phyloP scores from a whole-genome alignment of 2,888 invertebrate species.

The Spilarctia lutea region DNA sequence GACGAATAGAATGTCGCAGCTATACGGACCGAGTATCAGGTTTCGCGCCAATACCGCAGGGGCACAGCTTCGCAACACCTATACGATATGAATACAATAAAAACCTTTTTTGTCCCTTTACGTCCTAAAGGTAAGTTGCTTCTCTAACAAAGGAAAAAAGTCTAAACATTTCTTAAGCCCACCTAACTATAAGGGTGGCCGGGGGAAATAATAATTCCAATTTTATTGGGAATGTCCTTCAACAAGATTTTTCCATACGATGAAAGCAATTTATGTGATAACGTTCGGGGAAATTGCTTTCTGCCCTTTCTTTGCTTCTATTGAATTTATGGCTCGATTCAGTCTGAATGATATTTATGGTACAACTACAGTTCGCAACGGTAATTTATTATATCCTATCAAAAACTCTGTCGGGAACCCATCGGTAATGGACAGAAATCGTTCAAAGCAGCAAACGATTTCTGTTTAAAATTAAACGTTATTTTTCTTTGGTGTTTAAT shows the following conservation, averaged over 20 bases:
- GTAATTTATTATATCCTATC: constrained; percentile 55
- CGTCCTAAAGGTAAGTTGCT: constrained; percentile 36
- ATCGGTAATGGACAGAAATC: constrained; percentile 29
- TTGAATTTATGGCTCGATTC: constrained; percentile 80
- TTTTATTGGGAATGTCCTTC: constrained; percentile 76
- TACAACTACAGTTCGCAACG: constrained; percentile 59
- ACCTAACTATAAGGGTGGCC: constrained; percentile 47
- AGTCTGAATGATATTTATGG: constrained; percentile 77
- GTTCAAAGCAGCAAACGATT: constrained; percentile 21
- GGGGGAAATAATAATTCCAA: constrained; percentile 64
- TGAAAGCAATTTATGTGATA: constrained; percentile 83
- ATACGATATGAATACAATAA: constrained; percentile 48
- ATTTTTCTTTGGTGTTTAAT: not conserved
- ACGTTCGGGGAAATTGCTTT: constrained; percentile 81
- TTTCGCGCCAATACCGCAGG: constrained; percentile 40
- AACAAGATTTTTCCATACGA: constrained; percentile 82
- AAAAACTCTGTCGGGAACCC: constrained; percentile 41
- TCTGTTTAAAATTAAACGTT: constrained; percentile 17
- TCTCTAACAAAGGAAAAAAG: constrained; percentile 41
- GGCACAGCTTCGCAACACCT: constrained; percentile 20
- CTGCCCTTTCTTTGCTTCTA: constrained; percentile 74
- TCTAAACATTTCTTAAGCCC: constrained; percentile 47
- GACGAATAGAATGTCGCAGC: constrained; percentile 29
- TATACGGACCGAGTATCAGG: constrained; percentile 31
- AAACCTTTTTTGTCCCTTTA: constrained; percentile 36